These are phyloP conservation scores for Gymnocypris eckloni DNA, from an alignment of 2,797 vertebrate genomes.

Conservation along the genomic window DNA sequence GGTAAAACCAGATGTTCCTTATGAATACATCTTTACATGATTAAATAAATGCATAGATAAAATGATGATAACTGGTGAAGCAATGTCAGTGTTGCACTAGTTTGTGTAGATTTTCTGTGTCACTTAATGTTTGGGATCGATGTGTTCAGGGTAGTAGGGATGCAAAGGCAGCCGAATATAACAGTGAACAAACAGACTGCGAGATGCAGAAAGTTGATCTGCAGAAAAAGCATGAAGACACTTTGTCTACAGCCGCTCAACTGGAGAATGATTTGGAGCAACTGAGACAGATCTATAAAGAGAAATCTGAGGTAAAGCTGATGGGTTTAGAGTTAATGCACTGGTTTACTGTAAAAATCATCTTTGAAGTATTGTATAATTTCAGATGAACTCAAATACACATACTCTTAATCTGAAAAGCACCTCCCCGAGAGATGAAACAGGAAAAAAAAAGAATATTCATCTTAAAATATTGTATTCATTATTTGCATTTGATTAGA, in stretches of 20 bases:
- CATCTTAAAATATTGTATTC: neutral
- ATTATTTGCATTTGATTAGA: neutral
- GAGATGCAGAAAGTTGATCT: slow-evolving; percentile 63
- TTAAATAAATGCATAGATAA: slow-evolving; percentile 22
- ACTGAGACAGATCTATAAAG: slow-evolving; percentile 43
- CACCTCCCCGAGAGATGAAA: neutral
- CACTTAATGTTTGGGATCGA: neutral
- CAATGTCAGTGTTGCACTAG: neutral
- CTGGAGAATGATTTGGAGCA: slow-evolving; percentile 65
- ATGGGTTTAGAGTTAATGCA: too few relatives aligned
- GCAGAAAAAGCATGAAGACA: slow-evolving; percentile 66
- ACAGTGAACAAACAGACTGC: slow-evolving; percentile 56
- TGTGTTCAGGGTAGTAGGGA: slow-evolving; percentile 32
- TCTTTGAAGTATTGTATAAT: neutral
- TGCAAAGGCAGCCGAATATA: slow-evolving; percentile 55
- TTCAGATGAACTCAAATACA: neutral
- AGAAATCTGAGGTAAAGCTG: slow-evolving; percentile 52
- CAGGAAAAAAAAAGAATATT: neutral
- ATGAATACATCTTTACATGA: neutral
- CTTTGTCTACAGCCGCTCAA: slow-evolving; percentile 51
- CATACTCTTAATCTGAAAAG: too few relatives aligned
- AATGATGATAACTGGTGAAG: neutral
- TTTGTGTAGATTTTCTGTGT: neutral
- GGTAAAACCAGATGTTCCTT: slow-evolving; percentile 60
- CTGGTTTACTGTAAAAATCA: neutral